Evolutionary conservation across 1,140 invertebrate species (phyloP).

Genomic region (Drosophila bocqueti): DNA sequence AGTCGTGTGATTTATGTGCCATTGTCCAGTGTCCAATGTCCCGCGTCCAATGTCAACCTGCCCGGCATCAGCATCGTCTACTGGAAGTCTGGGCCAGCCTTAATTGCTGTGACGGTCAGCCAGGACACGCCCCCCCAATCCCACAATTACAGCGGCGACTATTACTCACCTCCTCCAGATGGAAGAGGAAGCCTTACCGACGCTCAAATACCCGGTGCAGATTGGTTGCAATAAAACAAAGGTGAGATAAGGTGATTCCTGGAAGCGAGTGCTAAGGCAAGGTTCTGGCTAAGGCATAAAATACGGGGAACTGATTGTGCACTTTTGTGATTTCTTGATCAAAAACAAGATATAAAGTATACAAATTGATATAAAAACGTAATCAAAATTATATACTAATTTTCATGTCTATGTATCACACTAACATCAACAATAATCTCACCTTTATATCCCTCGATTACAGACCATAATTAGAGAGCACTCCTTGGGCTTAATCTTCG

Average conservation of each 20-base stretch:
- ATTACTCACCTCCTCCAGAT: slow-evolving; percentile 35
- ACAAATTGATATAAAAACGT: too few relatives aligned
- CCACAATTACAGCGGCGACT: slow-evolving; percentile 27
- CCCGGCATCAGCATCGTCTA: slow-evolving; percentile 49
- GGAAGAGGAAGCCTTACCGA: slow-evolving; percentile 9
- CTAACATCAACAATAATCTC: not conserved
- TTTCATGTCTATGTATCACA: not conserved
- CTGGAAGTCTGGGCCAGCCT: slow-evolving; percentile 59
- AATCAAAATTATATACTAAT: not conserved
- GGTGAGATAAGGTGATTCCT: slow-evolving; percentile 23
- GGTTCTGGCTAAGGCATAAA: not conserved
- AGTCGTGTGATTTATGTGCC: slow-evolving; percentile 65
- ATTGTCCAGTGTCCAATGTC: slow-evolving; percentile 56
- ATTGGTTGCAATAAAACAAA: slow-evolving; percentile 25
- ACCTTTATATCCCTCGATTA: not conserved
- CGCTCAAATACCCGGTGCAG: slow-evolving; percentile 18
- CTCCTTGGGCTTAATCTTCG: slow-evolving; percentile 48
- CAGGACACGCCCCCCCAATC: slow-evolving; percentile 1
- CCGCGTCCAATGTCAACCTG: slow-evolving; percentile 64
- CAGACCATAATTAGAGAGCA: slow-evolving; percentile 37
- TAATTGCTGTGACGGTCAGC: slow-evolving; percentile 62
- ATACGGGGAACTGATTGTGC: too few relatives aligned
- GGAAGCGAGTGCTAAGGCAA: slow-evolving; percentile 1
- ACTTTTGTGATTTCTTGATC: not conserved
- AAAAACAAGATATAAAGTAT: not conserved